phyloP scores from a whole-genome alignment of 35 echinoderm and acorn worm genomes.

The Chiridota heheva region DNA sequence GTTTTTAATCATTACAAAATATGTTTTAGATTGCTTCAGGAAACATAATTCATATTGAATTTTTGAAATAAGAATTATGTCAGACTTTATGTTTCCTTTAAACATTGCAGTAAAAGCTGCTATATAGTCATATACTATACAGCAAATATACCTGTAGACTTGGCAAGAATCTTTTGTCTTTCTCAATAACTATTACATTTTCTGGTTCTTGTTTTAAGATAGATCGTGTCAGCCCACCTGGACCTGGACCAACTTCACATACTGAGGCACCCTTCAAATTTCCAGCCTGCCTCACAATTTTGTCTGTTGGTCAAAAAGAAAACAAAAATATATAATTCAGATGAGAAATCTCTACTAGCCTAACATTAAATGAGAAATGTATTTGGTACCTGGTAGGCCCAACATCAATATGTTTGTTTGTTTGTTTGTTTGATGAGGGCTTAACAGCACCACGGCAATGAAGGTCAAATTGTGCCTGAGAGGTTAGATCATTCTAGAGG shows the following conservation, averaged over 20 bases:
- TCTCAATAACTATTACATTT: constrained; percentile 78
- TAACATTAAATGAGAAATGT: background rate
- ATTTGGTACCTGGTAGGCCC: background rate
- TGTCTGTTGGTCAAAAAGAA: constrained; percentile 61
- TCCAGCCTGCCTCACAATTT: constrained; percentile 84
- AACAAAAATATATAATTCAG: background rate
- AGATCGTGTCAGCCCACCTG: constrained; percentile 90
- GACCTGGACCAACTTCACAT: constrained; percentile 94
- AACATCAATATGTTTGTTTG: too few relatives aligned
- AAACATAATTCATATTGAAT: too few relatives aligned
- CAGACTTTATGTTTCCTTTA: too few relatives aligned
- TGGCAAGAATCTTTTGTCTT: constrained; percentile 87
- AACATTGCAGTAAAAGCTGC: too few relatives aligned
- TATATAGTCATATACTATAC: too few relatives aligned
- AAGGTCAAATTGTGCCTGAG: too few relatives aligned
- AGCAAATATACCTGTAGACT: constrained; percentile 84
- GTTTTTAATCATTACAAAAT: too few relatives aligned
- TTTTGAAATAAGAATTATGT: too few relatives aligned
- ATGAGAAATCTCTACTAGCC: background rate
- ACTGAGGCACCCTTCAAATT: constrained; percentile 72
- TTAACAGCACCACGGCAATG: too few relatives aligned
- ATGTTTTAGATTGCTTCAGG: too few relatives aligned
- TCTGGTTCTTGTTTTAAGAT: constrained; percentile 77
- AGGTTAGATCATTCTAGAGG: too few relatives aligned
- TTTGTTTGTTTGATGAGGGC: too few relatives aligned